Evolutionary conservation across 2,797 vertebrate genomes (phyloP), one percentile per base, ranked within the genome.

Genomic region (Sphenopsis melanotis): DNA sequence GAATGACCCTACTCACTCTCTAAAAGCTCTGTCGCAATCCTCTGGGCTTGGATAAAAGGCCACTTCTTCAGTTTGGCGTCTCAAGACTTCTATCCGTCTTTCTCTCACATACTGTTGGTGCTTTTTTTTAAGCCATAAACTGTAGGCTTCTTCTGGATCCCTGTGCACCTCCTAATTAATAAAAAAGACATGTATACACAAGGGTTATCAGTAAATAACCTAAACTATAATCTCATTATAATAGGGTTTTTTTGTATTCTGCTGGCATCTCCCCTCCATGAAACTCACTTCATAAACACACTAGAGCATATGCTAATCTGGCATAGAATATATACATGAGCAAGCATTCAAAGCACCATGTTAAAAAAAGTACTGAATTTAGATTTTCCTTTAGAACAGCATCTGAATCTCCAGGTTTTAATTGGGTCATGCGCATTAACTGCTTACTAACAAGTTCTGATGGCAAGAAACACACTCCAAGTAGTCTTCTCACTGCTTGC

Each of bases 41-140:
- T 98, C 98, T 4, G 98, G 97, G 83, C 98, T 98, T 89, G 96
- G 98, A n/a, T 98, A 89, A 68, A 98, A 98, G 80, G 97, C 97
- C 55, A 97, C 83, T 15, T 97, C 97, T 88, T 99, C 98, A 94
- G 99, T 98, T 15, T 99, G 97, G 93, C 97, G 98, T 96, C 96
- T 98, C 94, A 99, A 90, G 77, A 99, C 97, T 96, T 98, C 98
- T 15, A 99, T 95, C 96, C 98, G 98, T 87, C 96, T 98, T 95
- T 99, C 98, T 95, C 95, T 99, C 90, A 98, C 80, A 63, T 98
- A 98, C 89, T 99, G 99, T 90, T 98, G 98, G 26, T 99, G 98
- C 88, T 99, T 99, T 96, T 98, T 99, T 97, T 98, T 98, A 66
- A 99, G 98, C 99, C 99, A 99, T 32, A 96, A 94, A 86, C 85